phyloP scores from a whole-genome alignment of 2,888 invertebrate species.

The Keiferia lycopersicella region DNA sequence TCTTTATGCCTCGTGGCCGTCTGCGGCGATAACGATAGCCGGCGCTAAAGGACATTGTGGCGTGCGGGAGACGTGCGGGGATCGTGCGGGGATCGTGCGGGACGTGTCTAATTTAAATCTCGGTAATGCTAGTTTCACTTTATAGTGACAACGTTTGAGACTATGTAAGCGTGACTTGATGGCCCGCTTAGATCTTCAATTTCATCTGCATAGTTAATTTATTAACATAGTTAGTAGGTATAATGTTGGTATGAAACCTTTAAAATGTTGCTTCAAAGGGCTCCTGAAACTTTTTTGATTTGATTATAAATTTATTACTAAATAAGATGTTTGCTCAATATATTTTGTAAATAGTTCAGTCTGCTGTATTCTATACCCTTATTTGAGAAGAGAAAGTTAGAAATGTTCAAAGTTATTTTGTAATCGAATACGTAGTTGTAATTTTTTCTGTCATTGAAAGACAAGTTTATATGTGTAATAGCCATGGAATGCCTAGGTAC shows the following conservation, averaged over 20 bases:
- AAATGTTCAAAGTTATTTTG: no score
- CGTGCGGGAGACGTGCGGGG: constrained; percentile 8
- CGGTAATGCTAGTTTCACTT: constrained; percentile 2
- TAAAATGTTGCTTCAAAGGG: background rate
- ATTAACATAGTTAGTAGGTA: background rate
- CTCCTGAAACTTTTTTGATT: background rate
- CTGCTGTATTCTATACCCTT: no score
- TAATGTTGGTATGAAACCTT: background rate
- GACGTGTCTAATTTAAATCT: constrained; percentile 21
- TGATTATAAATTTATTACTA: background rate
- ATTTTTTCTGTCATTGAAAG: no score
- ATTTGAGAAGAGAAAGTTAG: no score
- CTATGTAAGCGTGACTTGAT: constrained; percentile 5
- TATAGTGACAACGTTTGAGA: constrained; percentile 13
- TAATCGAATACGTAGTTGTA: no score
- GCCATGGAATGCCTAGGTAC: no score
- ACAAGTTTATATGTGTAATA: no score
- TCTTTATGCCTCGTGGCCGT: constrained; percentile 39
- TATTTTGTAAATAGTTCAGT: no score
- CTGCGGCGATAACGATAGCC: constrained; percentile 28
- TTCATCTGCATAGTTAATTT: constrained; percentile 2
- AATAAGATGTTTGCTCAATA: background rate
- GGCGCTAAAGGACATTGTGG: constrained; percentile 12
- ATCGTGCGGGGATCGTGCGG: background rate
- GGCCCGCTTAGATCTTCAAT: background rate